These are phyloP conservation scores for Acanthiza pusilla DNA, from an alignment of 2,797 vertebrate species.

Conservation along the genomic window DNA sequence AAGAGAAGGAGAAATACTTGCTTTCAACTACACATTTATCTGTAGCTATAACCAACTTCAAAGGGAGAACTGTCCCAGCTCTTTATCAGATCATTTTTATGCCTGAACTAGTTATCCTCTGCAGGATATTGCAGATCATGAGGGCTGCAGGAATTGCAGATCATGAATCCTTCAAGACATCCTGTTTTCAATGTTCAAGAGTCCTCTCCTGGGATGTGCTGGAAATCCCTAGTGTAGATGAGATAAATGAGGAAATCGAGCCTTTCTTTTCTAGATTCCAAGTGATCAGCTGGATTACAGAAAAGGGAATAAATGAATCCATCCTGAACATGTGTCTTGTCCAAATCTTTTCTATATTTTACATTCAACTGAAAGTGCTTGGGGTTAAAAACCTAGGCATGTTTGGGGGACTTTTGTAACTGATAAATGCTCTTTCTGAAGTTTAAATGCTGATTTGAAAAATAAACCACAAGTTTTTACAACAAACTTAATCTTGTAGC, in stretches of 20 bases:
- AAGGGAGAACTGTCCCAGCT: not conserved
- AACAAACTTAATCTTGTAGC: not conserved
- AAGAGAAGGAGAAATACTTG: not conserved
- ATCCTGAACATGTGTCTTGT: not conserved
- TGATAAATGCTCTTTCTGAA: not conserved
- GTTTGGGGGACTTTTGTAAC: rapidly evolving
- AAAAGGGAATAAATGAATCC: not conserved
- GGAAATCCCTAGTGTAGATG: not conserved
- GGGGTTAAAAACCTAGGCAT: not conserved
- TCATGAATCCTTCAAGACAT: not conserved
- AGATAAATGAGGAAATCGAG: not conserved
- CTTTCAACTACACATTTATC: not conserved
- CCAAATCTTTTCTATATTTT: not conserved
- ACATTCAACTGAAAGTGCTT: not conserved
- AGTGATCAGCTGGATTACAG: not conserved
- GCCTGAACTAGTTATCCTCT: not conserved
- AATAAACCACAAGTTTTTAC: not conserved
- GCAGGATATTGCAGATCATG: not conserved
- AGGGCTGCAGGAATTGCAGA: too few species aligned
- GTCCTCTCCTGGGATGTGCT: not conserved
- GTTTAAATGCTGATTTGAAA: not conserved
- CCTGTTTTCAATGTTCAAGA: not conserved
- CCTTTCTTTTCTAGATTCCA: not conserved
- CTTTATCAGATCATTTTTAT: not conserved
- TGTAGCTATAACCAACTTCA: not conserved